A percentile compares a stretch with the other conserved stretches of the same genome.
phyloP scores from a whole-genome alignment of 1,140 invertebrate species.

The Popillia japonica region DNA sequence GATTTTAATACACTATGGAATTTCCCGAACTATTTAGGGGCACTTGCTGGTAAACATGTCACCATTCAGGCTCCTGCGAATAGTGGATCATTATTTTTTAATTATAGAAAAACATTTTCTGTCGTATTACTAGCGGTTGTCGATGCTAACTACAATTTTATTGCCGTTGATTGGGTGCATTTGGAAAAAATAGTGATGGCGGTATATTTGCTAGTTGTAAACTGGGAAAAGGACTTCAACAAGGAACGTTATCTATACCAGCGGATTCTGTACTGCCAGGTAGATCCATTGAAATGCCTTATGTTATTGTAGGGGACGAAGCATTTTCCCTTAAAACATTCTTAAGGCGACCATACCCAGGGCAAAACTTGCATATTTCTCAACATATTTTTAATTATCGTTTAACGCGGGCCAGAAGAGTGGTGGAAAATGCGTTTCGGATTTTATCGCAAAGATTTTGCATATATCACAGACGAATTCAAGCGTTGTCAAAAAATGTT shows the following conservation, averaged over 20 bases:
- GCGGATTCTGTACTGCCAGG: not conserved
- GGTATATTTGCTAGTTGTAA: slow-evolving; percentile 38
- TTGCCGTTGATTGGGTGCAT: slow-evolving; percentile 47
- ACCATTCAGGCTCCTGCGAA: slow-evolving; percentile 10
- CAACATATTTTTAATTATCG: slow-evolving; percentile 61
- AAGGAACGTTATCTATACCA: not conserved
- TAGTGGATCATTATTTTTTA: slow-evolving; percentile 32
- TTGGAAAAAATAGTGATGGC: slow-evolving; percentile 52
- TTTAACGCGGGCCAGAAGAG: slow-evolving; percentile 54
- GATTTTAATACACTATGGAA: not conserved
- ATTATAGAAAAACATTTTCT: slow-evolving; percentile 36
- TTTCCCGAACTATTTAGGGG: slow-evolving; percentile 54
- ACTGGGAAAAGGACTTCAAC: not conserved
- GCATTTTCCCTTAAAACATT: slow-evolving; percentile 59
- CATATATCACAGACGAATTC: slow-evolving; percentile 45
- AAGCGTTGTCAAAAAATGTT: not conserved
- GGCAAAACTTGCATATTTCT: slow-evolving; percentile 47
- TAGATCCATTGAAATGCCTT: not conserved
- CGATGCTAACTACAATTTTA: slow-evolving; percentile 37
- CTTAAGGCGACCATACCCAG: slow-evolving; percentile 60
- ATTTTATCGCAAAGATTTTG: slow-evolving; percentile 55
- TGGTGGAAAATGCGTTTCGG: slow-evolving; percentile 59
- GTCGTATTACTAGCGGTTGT: slow-evolving; percentile 31
- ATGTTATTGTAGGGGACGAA: slow-evolving; percentile 60
- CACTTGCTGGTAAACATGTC: slow-evolving; percentile 47